Evolutionary conservation across 2,888 invertebrate species (phyloP), one percentile per base, ranked within the genome.

Genomic region (Tuta absoluta): DNA sequence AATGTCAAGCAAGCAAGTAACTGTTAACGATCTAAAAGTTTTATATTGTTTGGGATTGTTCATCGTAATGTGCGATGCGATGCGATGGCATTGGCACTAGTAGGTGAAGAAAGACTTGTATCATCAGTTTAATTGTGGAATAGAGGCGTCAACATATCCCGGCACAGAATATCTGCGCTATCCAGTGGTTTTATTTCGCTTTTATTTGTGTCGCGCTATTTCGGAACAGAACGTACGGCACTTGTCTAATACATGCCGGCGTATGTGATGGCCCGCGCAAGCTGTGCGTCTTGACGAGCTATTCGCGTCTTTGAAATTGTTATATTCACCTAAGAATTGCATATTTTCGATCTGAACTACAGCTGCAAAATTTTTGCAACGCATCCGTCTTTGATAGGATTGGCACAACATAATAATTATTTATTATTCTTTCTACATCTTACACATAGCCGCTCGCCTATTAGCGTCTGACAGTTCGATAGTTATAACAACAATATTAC

Each of bases 181-280:
- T 88, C 82, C 84, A 85, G 82, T 84, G 77, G 87, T 87, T 90
- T 91, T 91, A 90, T 91, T 91, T 88, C 78, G 82, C 88, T 89
- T 91, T 91, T 91, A 91, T 91, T 91, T 89, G 87, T 89, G 91
- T 90, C 90, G 90, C 80, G 88, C 91, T 91, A 91, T 91, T 91
- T 91, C 75, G 75, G 90, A 88, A 78, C 83, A 77, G 84, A 86
- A 85, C 86, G 83, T 82, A 86, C 85, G 85, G 85, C 87, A 89
- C 88, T 89, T 88, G 87, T 87, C 85, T 84, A 84, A 82, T 87
- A 83, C 85, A 86, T 80, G 78, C 82, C 76, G 77, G 78, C 79
- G 76, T 72, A 79, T 80, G 77, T 78, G 78, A 74, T 79, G 77
- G 81, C 87, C 86, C 84, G 86, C 87, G 87, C 87, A 72, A 72